phyloP scores from a whole-genome alignment of 1,140 invertebrate species.

The Drosophila fuyamai region DNA sequence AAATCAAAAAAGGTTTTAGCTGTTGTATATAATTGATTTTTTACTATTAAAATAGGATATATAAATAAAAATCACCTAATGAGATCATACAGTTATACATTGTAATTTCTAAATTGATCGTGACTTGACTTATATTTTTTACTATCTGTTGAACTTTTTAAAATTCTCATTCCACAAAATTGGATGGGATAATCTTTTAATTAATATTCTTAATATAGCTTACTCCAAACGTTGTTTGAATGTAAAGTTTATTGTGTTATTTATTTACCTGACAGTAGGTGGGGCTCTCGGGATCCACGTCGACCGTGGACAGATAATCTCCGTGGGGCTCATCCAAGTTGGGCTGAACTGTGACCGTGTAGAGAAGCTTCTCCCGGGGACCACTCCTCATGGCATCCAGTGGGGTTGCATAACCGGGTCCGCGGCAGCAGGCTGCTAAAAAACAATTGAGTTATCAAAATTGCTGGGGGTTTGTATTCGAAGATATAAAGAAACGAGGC shows the following conservation, averaged over 20 bases:
- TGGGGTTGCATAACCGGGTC: conserved; percentile 92
- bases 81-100: too few species aligned
- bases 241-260: conserved; percentile 7
- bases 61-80: too few species aligned
- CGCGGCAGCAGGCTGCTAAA: conserved; percentile 84
- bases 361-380: conserved; percentile 93
- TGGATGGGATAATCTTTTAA: too few species aligned
- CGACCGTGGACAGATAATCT: conserved; percentile 96
- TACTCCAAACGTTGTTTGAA: neutral
- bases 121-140: too few species aligned
- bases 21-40: too few species aligned
- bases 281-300: conserved; percentile 94
- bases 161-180: too few species aligned
- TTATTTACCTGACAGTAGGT: conserved; percentile 92
- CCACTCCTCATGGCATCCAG: conserved; percentile 92
- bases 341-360: conserved; percentile 94
- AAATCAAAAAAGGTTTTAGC: too few species aligned
- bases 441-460: conserved; percentile 32
- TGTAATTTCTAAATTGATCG: too few species aligned
- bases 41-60: too few species aligned
- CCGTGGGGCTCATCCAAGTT: conserved; percentile 88
- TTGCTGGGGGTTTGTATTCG: conserved; percentile 8
- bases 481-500: conserved; percentile 1
- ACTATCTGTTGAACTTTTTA: too few species aligned
- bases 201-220: neutral